Evolutionary conservation across 2,113 vertebrate species (phyloP), one percentile per base, ranked within the genome.

Genomic region (Neomonachus schauinslandi): DNA sequence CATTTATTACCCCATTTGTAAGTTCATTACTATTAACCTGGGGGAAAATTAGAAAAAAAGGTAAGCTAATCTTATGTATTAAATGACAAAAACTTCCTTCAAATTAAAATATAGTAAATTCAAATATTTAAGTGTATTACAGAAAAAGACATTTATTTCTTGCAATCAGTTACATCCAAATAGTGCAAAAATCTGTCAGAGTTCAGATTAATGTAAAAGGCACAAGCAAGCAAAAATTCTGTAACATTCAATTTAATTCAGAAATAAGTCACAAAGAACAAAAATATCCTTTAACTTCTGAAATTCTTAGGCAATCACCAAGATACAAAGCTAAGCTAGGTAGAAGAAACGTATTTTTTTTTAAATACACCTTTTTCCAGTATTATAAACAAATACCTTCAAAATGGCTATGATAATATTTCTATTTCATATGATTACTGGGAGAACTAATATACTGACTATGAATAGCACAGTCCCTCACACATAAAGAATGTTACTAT

Each of bases 21-120:
- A 99, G 99, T 98, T 99, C 99, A 92, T 99, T 99, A 99, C 99
- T 99, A 99, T 99, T 99, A 98, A 99, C 99, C 99, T 99, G 97
- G 93, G 39, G 77, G 98, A 42, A 98, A 84, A 33, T 95, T n/a
- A 55, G 69, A 33, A 90, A 98, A 95, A 67, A 67, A 87, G 49
- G 91, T 97, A 91, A 98, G 65, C 26, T 97, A 67, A 94, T 95
- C 36, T 57, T 86, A 92, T 76, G 42, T 71, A 89, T 93, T 86
- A 97, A 89, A 85, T 63, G 53, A 83, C 53, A 95, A 3, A 92
- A 13, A 95, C 72, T 89, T 55, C 53, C 67, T 92, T 36, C 93
- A 89, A 92, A 92, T 57, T 96, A 91, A 36, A 97, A 67, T 61
- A 63, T 0, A 24, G 26, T 65, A 57, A 94, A 82, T 61, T 95